phyloP scores from a whole-genome alignment of 2,888 invertebrate genomes.

The Nineta flava region DNA sequence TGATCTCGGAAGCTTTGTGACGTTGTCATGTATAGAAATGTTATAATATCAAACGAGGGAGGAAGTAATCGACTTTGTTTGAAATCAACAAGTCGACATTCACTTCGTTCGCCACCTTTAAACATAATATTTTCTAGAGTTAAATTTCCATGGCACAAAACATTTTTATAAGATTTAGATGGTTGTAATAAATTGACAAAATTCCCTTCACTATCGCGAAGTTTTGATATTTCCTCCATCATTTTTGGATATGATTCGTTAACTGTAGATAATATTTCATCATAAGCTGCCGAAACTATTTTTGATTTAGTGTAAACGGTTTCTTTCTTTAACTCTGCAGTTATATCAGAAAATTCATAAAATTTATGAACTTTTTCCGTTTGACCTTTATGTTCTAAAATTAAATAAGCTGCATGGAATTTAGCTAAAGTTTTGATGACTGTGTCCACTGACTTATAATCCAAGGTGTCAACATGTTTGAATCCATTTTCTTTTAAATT shows the following conservation, averaged over 20 bases:
- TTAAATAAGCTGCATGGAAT: neutral
- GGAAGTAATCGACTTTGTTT: neutral
- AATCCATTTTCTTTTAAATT: neutral
- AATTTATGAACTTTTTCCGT: too few relatives aligned
- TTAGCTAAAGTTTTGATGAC: neutral
- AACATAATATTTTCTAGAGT: neutral
- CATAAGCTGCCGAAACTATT: neutral
- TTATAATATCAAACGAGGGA: neutral
- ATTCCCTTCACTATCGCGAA: neutral
- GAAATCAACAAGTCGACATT: neutral
- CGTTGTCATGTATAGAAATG: neutral
- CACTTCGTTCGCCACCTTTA: conserved; percentile 12
- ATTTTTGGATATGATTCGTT: neutral
- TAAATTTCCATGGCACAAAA: neutral
- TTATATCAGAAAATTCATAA: too few relatives aligned
- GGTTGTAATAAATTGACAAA: neutral
- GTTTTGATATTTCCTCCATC: neutral
- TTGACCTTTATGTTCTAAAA: neutral
- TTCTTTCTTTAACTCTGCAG: neutral
- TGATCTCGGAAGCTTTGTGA: neutral
- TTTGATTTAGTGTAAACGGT: neutral
- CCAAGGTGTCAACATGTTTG: neutral
- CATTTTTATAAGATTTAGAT: neutral
- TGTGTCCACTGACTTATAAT: neutral
- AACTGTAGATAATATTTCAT: neutral